Base-by-base conservation (phyloP, 2,797 vertebrate genomes). In the Austrolebias charrua region DNA sequence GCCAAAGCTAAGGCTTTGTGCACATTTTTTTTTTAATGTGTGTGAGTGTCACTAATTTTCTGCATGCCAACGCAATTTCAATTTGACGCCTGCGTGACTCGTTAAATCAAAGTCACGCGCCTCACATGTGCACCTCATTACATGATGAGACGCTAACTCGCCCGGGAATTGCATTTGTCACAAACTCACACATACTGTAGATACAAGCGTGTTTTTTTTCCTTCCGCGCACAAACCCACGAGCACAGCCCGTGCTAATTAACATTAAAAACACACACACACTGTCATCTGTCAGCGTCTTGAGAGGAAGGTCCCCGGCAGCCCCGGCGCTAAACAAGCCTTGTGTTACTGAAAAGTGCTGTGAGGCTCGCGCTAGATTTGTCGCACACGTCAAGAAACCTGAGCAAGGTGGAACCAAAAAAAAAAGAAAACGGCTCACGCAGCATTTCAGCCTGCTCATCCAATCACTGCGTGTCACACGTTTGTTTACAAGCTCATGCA, bases 121-220 rank as follows among this genome's bases (percentile, higher is more conserved):
- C 35, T 79, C 80, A 58, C 81, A 79, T 71, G 71, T 75, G 78
- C 71, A 69, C 61, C 73, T 82, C 80, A 86, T 87, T 88, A 83
- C 67, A 66, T 79, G 73, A 88, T 81, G 81, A 79, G 65, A 79
- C 1, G 62, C 44, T 14, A 63, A 71, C 72, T 67, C 77, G 35
- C 76, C 51, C 14, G 19, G 63, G 71, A 72, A 78, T 44, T 72
- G 43, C 66, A 43, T 33, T 56, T 72, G 58, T 54, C 60, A 6
- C 60, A 15, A 65, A 48, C 59, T 40, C 9, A 20, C 46, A 57
- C 35, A 29, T 16, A 35, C 29, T 35, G 56, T 47, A 47, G 18
- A 56, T 60, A 20, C 43, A 29, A 29, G 56, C 20, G 0, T 43
- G 52, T 31, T 14, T 45, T 43, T 3, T 4, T 28, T 2, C 19